These are phyloP conservation scores for Labeo catla DNA, from an alignment of 2,113 vertebrate genomes.

Conservation along the genomic window DNA sequence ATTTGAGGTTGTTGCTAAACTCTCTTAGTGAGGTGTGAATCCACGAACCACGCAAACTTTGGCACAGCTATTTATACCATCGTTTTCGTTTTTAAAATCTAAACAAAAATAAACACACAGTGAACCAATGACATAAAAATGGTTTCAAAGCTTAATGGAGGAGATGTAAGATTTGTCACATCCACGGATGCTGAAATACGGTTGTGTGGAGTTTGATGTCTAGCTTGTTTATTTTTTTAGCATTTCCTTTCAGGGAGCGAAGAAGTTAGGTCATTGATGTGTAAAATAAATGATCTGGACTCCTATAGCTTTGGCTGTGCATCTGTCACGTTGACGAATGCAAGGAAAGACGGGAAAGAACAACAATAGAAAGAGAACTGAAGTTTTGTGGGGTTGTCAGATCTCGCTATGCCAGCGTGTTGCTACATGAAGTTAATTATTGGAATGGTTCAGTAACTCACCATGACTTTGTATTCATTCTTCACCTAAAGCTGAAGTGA, in stretches of 20 bases:
- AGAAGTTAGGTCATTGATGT: conserved; percentile 13
- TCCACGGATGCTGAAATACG: neutral
- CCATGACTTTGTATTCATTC: conserved; percentile 8
- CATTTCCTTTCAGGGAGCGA: neutral
- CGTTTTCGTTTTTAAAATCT: neutral
- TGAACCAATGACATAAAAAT: neutral
- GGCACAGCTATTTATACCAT: neutral
- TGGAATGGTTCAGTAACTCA: conserved; percentile 26
- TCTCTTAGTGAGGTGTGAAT: neutral
- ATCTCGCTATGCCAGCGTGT: conserved; percentile 3
- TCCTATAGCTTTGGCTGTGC: neutral
- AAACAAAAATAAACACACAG: neutral
- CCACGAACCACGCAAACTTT: neutral
- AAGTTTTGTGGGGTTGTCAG: conserved; percentile 22
- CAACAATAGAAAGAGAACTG: conserved; percentile 8
- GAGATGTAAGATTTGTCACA: neutral
- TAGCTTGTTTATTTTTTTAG: neutral
- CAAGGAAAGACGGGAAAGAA: neutral
- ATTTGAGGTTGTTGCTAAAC: neutral
- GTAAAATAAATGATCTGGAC: conserved; percentile 40
- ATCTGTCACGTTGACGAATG: conserved; percentile 23
- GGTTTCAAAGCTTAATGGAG: neutral
- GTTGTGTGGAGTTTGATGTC: neutral
- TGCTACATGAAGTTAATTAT: conserved; percentile 36
- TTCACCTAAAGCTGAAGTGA: conserved; percentile 37